Conservation (phyloP, 2,797 vertebrate genomes). For the Halcyon chelicuti region DNA sequence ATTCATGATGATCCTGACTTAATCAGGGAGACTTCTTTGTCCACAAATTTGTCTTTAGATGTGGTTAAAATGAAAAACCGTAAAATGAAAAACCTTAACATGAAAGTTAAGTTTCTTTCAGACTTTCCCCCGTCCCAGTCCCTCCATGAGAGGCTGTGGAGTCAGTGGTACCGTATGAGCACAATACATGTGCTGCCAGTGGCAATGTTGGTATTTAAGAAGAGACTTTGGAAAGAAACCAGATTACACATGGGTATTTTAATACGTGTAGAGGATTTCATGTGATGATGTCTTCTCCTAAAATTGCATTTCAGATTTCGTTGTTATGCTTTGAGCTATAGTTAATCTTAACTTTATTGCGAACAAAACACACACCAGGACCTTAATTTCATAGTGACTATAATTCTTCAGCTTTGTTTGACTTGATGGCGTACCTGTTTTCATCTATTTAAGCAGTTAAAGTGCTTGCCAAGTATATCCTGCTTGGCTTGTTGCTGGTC, state of each 20-base stretch:
- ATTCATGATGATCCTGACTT: background rate
- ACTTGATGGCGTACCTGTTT: conserved; percentile 11
- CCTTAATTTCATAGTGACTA: background rate
- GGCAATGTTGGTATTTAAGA: background rate
- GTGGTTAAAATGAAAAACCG: background rate
- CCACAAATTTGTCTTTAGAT: background rate
- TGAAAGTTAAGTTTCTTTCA: background rate
- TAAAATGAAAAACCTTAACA: background rate
- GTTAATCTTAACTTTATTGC: background rate
- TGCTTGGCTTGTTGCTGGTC: background rate
- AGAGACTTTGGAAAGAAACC: background rate
- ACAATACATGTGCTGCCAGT: background rate
- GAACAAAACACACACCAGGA: background rate
- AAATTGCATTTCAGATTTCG: background rate
- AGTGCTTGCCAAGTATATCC: background rate
- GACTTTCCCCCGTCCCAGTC: background rate
- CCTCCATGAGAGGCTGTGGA: background rate
- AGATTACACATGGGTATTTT: background rate
- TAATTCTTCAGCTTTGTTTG: conserved; percentile 31
- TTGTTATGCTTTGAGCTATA: background rate
- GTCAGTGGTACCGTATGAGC: background rate
- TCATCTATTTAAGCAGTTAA: background rate
- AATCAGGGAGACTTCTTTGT: background rate
- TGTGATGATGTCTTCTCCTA: background rate
- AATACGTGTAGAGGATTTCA: background rate